Base-by-base conservation (phyloP, 2,797 vertebrate genomes). In the Syngnathus rostellatus region DNA sequence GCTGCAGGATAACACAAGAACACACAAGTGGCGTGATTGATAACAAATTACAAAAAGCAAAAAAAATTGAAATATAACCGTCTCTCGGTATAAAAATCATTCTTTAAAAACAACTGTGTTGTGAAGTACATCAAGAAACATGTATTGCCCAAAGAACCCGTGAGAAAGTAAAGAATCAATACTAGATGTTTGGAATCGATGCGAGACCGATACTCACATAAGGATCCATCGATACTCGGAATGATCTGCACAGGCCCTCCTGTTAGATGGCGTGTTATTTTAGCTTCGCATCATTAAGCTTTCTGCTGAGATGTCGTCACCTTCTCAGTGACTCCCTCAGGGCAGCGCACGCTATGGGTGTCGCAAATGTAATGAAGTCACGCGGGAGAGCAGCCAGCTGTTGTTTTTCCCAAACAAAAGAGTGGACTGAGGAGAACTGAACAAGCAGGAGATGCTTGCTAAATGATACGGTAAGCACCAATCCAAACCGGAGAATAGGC, bases 341-440 rank as follows among this genome's bases (percentile, higher is more conserved):
- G 70, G 8, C 74, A 63, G 76, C 82, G 72, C 78, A 31, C 31
- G 31, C 31, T 31, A 31, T 4, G 31, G 31, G 31, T 31, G 31
- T 31, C 31, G 31, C 31, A 73, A 78, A 77, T 75, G 80, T 90
- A 91, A 92, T 90, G 89, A 89, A 88, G 82, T 83, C 88, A 85
- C 86, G 81, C 81, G 66, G 46, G 64, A 16, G 72, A 54, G 40
- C 53, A 21, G 76, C 83, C 80, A 81, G 79, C 78, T 87, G 86
- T 90, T 90, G 89, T 92, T 91, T 88, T 86, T 75, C 73, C 82
- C 1, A n/a, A 62, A 62, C 60, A 12, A 25, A 62, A 40, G 38
- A 21, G 38, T 19, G 21, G 60, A 40, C 60, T 62, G 39, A 17
- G 23, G n/a, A 48, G 40, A 60, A 40, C 12, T 21, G 14, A 40